Percentiles rank a stretch among this genome's conserved stretches.
Evolutionary conservation across 2,888 invertebrate genomes (phyloP).

Genomic region (Icerya purchasi): DNA sequence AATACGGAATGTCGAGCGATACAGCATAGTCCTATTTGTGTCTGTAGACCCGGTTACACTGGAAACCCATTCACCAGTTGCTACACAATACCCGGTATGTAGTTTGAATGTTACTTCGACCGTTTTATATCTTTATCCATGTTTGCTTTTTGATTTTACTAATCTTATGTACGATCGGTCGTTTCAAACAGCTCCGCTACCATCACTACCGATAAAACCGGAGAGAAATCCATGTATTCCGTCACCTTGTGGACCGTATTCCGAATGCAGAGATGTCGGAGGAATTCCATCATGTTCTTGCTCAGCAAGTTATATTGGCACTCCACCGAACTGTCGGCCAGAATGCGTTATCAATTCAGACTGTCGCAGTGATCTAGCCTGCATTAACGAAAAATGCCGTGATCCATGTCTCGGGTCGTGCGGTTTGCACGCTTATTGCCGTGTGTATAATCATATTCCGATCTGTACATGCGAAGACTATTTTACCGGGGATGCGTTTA

Average conservation of each 20-base stretch:
- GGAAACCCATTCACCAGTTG: constrained; percentile 26
- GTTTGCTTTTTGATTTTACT: neutral
- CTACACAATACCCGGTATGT: constrained; percentile 19
- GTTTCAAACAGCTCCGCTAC: constrained; percentile 21
- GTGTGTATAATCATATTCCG: constrained; percentile 51
- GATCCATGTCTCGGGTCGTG: constrained; percentile 31
- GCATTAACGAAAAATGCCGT: constrained; percentile 29
- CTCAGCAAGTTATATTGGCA: constrained; percentile 38
- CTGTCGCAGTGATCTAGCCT: constrained; percentile 30
- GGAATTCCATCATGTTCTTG: constrained; percentile 48
- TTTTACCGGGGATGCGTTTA: constrained; percentile 28
- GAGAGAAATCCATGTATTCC: constrained; percentile 36
- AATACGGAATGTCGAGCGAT: constrained; percentile 25
- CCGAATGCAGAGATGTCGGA: constrained; percentile 44
- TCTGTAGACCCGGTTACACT: constrained; percentile 25
- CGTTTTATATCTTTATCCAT: too few relatives aligned
- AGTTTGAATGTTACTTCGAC: too few relatives aligned
- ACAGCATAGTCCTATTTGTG: constrained; percentile 26
- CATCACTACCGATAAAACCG: constrained; percentile 16
- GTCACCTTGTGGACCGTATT: constrained; percentile 56
- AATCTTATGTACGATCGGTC: too few relatives aligned
- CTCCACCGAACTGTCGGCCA: constrained; percentile 47
- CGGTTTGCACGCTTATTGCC: constrained; percentile 25
- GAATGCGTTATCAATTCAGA: constrained; percentile 45
- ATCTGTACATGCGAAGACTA: constrained; percentile 39